These are phyloP conservation scores for Promerops cafer DNA, from an alignment of 2,113 vertebrate genomes.

Conservation along the genomic window DNA sequence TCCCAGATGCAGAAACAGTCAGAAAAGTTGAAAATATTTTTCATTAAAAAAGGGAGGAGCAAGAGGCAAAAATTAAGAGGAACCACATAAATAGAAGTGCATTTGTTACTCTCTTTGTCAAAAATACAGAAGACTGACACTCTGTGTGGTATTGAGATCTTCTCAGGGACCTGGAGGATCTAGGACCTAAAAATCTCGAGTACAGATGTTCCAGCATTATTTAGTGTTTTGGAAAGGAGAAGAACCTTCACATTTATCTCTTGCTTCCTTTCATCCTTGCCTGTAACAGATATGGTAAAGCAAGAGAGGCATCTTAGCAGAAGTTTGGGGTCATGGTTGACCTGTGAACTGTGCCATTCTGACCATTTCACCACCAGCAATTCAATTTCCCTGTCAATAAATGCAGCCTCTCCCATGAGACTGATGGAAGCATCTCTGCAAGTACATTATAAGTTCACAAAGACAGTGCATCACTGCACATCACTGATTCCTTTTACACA, in stretches of 20 bases:
- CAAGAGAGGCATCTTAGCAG: background rate
- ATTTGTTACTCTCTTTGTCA: background rate
- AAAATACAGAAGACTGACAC: background rate
- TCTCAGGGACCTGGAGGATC: background rate
- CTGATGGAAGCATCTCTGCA: background rate
- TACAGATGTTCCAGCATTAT: background rate
- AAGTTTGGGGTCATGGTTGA: background rate
- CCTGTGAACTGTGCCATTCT: accelerated
- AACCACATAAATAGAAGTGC: background rate
- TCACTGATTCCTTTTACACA: background rate
- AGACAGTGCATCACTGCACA: background rate
- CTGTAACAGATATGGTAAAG: background rate
- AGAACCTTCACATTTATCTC: background rate
- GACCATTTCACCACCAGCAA: background rate
- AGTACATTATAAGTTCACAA: background rate
- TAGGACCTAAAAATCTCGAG: background rate
- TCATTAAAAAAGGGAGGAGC: background rate
- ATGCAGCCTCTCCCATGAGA: background rate
- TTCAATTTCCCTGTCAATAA: background rate
- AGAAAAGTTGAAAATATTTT: background rate
- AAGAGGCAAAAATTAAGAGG: background rate
- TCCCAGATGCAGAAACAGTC: background rate
- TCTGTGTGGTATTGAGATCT: background rate
- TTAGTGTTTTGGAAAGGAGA: background rate
- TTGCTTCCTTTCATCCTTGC: background rate